Base-by-base conservation (phyloP, 2,113 vertebrate species). In the Channa argus region DNA sequence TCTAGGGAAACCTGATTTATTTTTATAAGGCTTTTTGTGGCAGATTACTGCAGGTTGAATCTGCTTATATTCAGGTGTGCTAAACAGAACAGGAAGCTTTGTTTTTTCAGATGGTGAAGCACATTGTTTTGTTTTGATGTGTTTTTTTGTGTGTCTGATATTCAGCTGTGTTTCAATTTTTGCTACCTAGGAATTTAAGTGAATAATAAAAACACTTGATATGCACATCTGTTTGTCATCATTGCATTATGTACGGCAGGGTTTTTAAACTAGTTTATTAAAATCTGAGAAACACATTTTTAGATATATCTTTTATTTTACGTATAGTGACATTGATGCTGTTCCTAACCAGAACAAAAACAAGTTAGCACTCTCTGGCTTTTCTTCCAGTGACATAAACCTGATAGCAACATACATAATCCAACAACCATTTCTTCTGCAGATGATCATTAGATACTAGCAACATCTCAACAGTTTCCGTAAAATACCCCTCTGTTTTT, bases 161-260 rank as follows among this genome's bases (percentile, higher is more conserved):
- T 91, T 89, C 84, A 88, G 71, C 71, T 83, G 83, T 91, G 86
- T 91, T 88, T 90, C 44, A 43, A 91, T 94, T 49, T 94, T 84
- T 93, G 86, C 83, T 90, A 84, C 86, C 60, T 86, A 91, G 80
- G 59, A 24, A 87, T 88, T 88, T 77, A 83, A 86, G 73, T 87
- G 83, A 87, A 88, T 87, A 90, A 87, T 82, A 88, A 85, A 88
- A 85, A 78, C 55, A 77, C 68, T 56, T 79, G 64, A 79, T 58
- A 56, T 75, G 63, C 44, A 74, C 0, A 0, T 33, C 4, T 68
- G 63, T 37, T 9, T 71, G 0, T 38, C 3, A 5, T 65, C 15
- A 3, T 77, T 8, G 12, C 46, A 77, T 4, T 10, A 5, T 2
- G 15, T 10, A 41, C 34, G 53, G 15, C 33, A 58, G 13, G 33